phyloP scores from a whole-genome alignment of 2,113 vertebrate genomes.

The Marmota flaviventris region DNA sequence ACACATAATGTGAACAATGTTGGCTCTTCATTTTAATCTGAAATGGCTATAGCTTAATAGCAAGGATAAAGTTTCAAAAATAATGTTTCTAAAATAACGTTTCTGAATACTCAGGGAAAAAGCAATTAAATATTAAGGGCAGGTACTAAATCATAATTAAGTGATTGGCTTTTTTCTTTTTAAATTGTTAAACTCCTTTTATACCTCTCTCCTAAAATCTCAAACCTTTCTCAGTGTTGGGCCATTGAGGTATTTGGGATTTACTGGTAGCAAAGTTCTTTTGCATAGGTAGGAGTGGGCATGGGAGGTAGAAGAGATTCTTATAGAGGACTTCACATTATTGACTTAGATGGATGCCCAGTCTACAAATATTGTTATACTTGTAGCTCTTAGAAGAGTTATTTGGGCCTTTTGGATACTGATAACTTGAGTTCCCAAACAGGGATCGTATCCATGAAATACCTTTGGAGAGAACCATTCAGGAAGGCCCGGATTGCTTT shows the following conservation, averaged over 20 bases:
- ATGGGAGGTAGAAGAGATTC: background rate
- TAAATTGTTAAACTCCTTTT: background rate
- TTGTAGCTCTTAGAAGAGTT: background rate
- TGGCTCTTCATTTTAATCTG: conserved; percentile 50
- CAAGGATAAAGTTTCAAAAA: conserved; percentile 50
- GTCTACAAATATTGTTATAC: background rate
- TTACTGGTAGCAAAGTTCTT: background rate
- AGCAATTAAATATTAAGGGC: conserved; percentile 48
- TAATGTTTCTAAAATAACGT: conserved; percentile 55
- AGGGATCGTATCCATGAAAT: background rate
- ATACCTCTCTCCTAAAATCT: background rate
- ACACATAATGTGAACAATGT: conserved; percentile 23
- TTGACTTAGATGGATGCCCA: background rate
- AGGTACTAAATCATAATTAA: conserved; percentile 39
- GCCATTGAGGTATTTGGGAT: background rate
- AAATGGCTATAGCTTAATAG: conserved; percentile 48
- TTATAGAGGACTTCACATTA: background rate
- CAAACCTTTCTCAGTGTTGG: background rate
- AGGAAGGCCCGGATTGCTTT: background rate
- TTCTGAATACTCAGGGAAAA: background rate
- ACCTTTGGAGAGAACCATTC: background rate
- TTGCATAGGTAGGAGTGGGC: background rate
- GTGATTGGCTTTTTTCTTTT: background rate
- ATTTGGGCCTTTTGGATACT: background rate
- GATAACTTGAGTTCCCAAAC: background rate